Evolutionary conservation across 2,888 invertebrate species (phyloP), one percentile per base, ranked within the genome.

Genomic region (Torymus tubicola): DNA sequence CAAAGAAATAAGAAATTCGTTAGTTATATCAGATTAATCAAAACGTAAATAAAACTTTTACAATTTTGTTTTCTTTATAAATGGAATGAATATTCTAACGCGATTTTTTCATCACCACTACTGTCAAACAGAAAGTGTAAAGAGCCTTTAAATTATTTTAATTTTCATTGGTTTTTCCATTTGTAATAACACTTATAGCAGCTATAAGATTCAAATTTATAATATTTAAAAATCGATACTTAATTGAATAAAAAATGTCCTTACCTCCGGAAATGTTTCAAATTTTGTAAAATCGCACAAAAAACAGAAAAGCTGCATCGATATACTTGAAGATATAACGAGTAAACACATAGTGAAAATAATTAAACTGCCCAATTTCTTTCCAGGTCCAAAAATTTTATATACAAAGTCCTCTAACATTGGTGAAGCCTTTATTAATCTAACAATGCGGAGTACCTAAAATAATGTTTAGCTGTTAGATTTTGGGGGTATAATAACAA

Each of bases 281-380:
- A 99, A 99, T 91, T 99, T 99, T 1, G 98, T 96, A 86, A 98
- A 98, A 87, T 97, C 96, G 82, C 95, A 95, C 8, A 99, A 93
- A 88, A 97, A 99, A 90, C 99, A 99, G 91, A 99, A 99, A 55
- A 99, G 92, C 90, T 99, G 99, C 96, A 99, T 98, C 64, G 99
- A 99, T 87, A 99, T 99, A 84, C 98, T 98, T 2, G 99, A 99
- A 75, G 99, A 99, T 86, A 99, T 99, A 79, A 99, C 97, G 73
- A 99, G 93, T 89, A 99, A 94, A 90, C 99, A 99, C 97, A 99
- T 98, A 64, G 99, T 99, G 91, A 99, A 99, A 87, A 99, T 96
- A 73, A 99, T 98, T n/a, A 99, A 93, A 85, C 98, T 98, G 55
- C 99, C 99, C n/a, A 99, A 93, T 91, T 99, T 99, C 91, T 99